Evolutionary conservation across 2,888 invertebrate species (phyloP), one percentile per base, ranked within the genome.

Genomic region (Acronicta alni): DNA sequence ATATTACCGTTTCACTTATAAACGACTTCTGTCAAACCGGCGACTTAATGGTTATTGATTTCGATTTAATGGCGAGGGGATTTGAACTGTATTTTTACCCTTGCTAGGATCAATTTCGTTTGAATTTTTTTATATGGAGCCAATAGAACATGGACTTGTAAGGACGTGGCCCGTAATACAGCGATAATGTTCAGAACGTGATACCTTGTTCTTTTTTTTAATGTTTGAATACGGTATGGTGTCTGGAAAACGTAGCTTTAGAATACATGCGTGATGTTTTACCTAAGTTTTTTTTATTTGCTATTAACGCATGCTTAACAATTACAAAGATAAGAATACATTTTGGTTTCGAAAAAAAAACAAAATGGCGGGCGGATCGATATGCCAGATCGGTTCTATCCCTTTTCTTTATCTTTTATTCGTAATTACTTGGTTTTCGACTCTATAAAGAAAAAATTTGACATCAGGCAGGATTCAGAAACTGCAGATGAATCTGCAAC

Each of bases 21-120:
- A 85, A 83, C 89, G 89, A 88, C 87, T 90, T 89, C 89, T 90
- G 89, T 89, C 87, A 84, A 89, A 88, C 83, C 88, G 88, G 89
- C 89, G 86, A 84, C 82, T 89, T 89, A 91, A 89, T 88, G 89
- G 89, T 91, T 93, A 93, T 92, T 92, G 93, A 92, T 93, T 87
- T 89, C 83, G 67, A 68, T 75, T 76, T 72, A 66, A 67, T 49
- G 43, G 60, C 76, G 69, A 75, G 67, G 63, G 48, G 83, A 82
- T 86, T 82, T 84, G 58, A 67, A 79, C 82, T 84, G 65, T 88
- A 84, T 77, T 81, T 17, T 47, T 46, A 69, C 72, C 45, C 32
- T 0, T 4, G 53, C 70, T 67, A 63, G 60, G 75, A 56, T 69
- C 57, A 72, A 60, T 73, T 73, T 80, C 41, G 66, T 58, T 52